Base-by-base conservation (phyloP, 35 echinoderm and acorn worm species). In the Heliocidaris tuberculata region DNA sequence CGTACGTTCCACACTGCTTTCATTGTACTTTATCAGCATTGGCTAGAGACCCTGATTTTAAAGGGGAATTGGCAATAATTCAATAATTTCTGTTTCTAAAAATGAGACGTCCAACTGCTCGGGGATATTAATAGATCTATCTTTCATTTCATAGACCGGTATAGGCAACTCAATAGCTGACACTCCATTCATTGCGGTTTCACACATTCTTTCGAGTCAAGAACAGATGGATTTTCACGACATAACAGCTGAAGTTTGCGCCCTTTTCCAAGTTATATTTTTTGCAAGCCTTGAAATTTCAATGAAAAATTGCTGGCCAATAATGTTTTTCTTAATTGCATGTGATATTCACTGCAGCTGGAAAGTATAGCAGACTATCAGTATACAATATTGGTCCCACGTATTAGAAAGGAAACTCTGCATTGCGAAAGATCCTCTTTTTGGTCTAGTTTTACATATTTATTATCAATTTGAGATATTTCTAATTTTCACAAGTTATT, bases 71-170 rank as follows among this genome's bases (percentile, higher is more conserved):
- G 60, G 60, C 60, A 70, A 70, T 70, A 70, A 70, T 70, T 70
- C 60, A 70, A 70, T 70, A 70, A 70, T 70, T 70, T 70, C 60
- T 70, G 60, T 70, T 70, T 19, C 60, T 70, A 70, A 70, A 70
- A 70, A 70, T 70, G 60, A 70, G 60, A 70, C 60, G 19, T 70
- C 60, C 21, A 19, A 70, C 21, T 15, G 24, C 60, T 24, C 35
- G 60, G 17, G 3, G 60, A 70, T 70, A 70, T 70, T 19, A 70
- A 70, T 70, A 70, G 60, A 70, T 70, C 13, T 70, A 21, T 70
- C 60, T 70, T 70, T 5, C 60, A 16, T 15, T 70, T 21, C 13
- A 15, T 70, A 16, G 6, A 70, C 59, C 59, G 59, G 59, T 60
- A 60, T 15, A 70, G 60, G 24, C 16, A 27, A 70, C 16, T 17